Percentiles rank a stretch among this genome's conserved stretches.
These are phyloP conservation scores for Sporophila hypoxantha DNA, from an alignment of 2,113 vertebrate species.

Conservation along the genomic window DNA sequence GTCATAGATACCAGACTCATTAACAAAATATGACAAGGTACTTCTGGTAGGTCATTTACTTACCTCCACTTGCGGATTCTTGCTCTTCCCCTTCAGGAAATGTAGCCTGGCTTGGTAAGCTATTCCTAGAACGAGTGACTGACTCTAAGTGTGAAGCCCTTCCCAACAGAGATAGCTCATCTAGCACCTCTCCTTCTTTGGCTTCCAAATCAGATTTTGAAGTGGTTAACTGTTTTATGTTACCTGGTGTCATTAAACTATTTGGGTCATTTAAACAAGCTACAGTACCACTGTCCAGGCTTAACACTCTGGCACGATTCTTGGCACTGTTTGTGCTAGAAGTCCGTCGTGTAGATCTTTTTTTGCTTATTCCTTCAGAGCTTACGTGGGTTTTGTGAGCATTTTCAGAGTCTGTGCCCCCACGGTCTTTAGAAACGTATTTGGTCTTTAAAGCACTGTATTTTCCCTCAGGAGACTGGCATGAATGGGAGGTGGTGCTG, in stretches of 20 bases:
- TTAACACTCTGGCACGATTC: constrained; percentile 89
- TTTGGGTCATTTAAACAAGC: constrained; percentile 89
- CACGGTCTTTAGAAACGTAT: constrained; percentile 68
- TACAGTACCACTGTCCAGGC: constrained; percentile 93
- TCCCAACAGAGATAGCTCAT: constrained; percentile 91
- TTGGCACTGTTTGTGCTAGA: constrained; percentile 86
- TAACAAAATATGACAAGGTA: background rate
- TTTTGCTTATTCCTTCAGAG: constrained; percentile 72
- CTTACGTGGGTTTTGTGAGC: constrained; percentile 63
- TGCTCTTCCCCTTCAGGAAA: constrained; percentile 86
- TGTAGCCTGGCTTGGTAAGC: constrained; percentile 88
- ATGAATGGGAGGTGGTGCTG: constrained; percentile 87
- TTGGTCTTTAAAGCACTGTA: constrained; percentile 82
- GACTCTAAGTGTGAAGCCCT: constrained; percentile 96
- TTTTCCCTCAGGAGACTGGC: constrained; percentile 87
- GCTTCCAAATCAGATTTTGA: constrained; percentile 98
- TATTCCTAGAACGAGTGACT: constrained; percentile 95
- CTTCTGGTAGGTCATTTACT: constrained; percentile 46
- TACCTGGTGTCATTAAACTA: constrained; percentile 83
- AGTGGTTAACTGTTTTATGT: constrained; percentile 88
- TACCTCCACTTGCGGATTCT: constrained; percentile 81
- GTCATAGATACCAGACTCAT: background rate
- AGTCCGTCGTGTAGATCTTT: constrained; percentile 79
- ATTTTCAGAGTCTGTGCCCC: constrained; percentile 61
- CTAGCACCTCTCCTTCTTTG: constrained; percentile 98